Evolutionary conservation across 2,797 vertebrate species (phyloP).

Genomic region (Chiloscyllium punctatum): DNA sequence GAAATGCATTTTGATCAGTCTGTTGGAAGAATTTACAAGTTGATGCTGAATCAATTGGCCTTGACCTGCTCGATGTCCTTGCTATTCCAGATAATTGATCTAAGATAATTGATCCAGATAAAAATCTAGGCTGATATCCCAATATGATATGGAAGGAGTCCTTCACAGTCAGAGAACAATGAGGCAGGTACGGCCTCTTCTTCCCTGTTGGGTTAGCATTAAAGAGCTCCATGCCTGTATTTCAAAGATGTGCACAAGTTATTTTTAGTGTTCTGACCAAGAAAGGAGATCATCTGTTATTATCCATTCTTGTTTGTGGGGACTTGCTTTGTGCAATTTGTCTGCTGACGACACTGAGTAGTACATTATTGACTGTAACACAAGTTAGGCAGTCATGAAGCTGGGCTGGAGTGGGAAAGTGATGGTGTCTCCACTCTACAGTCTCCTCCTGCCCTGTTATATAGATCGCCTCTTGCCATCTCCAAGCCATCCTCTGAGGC

Average conservation of each 20-base stretch:
- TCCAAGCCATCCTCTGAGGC: too few species aligned
- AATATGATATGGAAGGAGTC: not conserved
- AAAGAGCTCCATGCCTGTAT: not conserved
- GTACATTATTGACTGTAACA: not conserved
- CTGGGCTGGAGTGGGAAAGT: not conserved
- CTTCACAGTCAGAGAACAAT: not conserved
- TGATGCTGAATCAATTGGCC: too few species aligned
- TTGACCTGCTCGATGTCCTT: too few species aligned
- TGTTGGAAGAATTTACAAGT: too few species aligned
- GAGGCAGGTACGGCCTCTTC: not conserved
- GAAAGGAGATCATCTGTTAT: not conserved
- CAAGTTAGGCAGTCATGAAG: not conserved
- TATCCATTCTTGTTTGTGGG: not conserved
- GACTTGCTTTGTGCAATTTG: not conserved
- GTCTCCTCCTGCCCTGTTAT: too few species aligned
- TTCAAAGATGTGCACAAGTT: not conserved
- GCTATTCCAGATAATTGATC: not conserved
- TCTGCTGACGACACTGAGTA: not conserved
- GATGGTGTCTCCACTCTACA: too few species aligned
- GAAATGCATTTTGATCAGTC: not conserved
- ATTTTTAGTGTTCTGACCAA: too few species aligned
- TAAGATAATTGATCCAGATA: not conserved
- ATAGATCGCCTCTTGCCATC: too few species aligned
- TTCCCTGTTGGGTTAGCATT: not conserved
- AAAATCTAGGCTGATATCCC: not conserved